Conservation (phyloP, 92 coral and sea anemone genomes). For the Micromussa lordhowensis region DNA sequence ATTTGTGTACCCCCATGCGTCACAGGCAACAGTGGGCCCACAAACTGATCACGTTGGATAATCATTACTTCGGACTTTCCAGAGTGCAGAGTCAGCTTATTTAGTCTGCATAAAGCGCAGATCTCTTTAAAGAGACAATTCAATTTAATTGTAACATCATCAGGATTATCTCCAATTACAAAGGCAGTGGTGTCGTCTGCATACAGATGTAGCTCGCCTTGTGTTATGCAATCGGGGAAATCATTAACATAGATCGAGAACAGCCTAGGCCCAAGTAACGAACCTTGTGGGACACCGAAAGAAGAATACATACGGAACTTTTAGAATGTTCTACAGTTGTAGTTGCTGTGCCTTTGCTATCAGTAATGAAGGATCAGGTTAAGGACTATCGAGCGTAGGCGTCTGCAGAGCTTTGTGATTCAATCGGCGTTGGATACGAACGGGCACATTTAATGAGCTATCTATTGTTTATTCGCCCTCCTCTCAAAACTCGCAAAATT, state of each 20-base stretch:
- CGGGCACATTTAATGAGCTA: no score
- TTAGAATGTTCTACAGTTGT: no score
- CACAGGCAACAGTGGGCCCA: conserved; percentile 51
- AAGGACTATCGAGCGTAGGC: no score
- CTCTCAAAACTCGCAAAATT: no score
- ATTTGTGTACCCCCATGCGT: conserved; percentile 26
- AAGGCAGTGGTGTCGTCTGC: conserved; percentile 33
- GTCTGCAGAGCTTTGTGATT: no score
- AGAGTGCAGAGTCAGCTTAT: conserved; percentile 15
- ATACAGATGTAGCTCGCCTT: conserved; percentile 28
- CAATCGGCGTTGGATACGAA: no score
- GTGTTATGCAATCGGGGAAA: conserved; percentile 34
- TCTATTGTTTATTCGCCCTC: no score
- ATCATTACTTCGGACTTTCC: conserved; percentile 42
- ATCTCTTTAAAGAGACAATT: neutral
- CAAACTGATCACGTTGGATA: conserved; percentile 31
- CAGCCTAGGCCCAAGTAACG: conserved; percentile 37
- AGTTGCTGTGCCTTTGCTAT: no score
- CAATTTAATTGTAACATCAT: conserved; percentile 8
- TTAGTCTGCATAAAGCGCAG: conserved; percentile 5
- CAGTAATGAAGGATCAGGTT: no score
- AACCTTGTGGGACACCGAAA: no score
- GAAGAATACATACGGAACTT: no score
- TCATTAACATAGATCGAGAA: conserved; percentile 50
- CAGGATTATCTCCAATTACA: conserved; percentile 24